A percentile compares a stretch with the other conserved stretches of the same genome.
Evolutionary conservation across 2,797 vertebrate genomes (phyloP).

Genomic region (Enteromius paludinosus): DNA sequence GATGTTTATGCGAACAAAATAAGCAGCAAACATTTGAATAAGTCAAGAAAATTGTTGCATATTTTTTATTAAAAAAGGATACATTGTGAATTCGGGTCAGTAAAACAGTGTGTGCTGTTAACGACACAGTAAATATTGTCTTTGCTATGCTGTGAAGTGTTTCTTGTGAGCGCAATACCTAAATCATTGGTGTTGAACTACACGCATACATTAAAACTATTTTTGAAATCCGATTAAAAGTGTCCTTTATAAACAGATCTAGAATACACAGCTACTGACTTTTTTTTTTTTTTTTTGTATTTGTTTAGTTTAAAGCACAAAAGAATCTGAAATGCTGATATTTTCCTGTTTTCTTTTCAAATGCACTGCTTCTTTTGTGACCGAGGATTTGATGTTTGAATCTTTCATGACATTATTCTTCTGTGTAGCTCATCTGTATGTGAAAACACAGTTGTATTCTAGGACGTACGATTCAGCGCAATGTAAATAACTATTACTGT

Average conservation of each 20-base stretch:
- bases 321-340: slow-evolving; percentile 69
- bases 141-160: slow-evolving; percentile 17
- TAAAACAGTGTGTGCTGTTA: slow-evolving; percentile 20
- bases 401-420: slow-evolving; percentile 69
- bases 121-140: slow-evolving; percentile 15
- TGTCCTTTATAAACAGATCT: slow-evolving; percentile 78
- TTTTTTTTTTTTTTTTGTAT: slow-evolving; percentile 66
- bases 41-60: slow-evolving; percentile 34
- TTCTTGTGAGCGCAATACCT: slow-evolving; percentile 28
- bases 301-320: slow-evolving; percentile 68
- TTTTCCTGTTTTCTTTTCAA: slow-evolving; percentile 78
- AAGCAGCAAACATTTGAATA: slow-evolving; percentile 59
- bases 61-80: slow-evolving; percentile 42
- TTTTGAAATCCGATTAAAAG: slow-evolving; percentile 68
- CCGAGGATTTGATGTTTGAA: slow-evolving; percentile 70
- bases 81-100: slow-evolving; percentile 40
- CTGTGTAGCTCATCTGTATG: slow-evolving; percentile 64
- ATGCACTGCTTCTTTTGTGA: slow-evolving; percentile 79
- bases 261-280: slow-evolving; percentile 81
- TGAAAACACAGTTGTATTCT: slow-evolving; percentile 67
- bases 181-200: slow-evolving; percentile 16
- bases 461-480: slow-evolving; percentile 61
- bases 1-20: slow-evolving; percentile 50
- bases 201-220: slow-evolving; percentile 37
- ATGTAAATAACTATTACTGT: slow-evolving; percentile 74